These are phyloP conservation scores for Congeria kusceri DNA, from an alignment of 2,888 invertebrate genomes.

Conservation along the genomic window DNA sequence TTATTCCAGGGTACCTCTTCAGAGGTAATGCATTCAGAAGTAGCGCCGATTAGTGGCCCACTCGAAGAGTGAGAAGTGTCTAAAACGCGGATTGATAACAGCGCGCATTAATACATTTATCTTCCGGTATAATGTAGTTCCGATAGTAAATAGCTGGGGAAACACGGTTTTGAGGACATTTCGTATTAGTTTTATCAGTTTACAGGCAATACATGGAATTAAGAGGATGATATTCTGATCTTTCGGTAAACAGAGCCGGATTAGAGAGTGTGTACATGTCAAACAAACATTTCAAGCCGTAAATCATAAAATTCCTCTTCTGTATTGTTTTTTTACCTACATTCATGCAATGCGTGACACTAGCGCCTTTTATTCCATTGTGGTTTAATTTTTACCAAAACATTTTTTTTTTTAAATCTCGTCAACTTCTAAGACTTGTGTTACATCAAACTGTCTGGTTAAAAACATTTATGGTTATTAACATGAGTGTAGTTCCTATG, in stretches of 20 bases:
- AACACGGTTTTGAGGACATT: constrained; percentile 9
- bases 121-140: constrained; percentile 10
- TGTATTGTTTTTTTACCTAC: too few relatives aligned
- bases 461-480: too few relatives aligned
- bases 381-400: too few relatives aligned
- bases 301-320: too few relatives aligned
- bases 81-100: neutral
- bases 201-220: neutral
- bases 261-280: too few relatives aligned
- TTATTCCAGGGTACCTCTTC: neutral
- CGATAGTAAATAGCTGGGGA: constrained; percentile 4
- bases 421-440: too few relatives aligned
- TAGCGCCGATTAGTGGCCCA: neutral
- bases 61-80: neutral
- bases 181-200: constrained; percentile 10
- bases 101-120: constrained; percentile 7
- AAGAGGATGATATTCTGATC: constrained; percentile 2
- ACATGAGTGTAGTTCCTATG: too few relatives aligned
- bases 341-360: too few relatives aligned
- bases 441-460: too few relatives aligned
- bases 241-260: neutral
- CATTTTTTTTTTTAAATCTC: too few relatives aligned
- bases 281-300: too few relatives aligned
- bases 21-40: constrained; percentile 1
- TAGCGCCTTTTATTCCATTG: too few relatives aligned